Evolutionary conservation across 1,140 invertebrate species (phyloP), one percentile per base, ranked within the genome.

Genomic region (Drosophila lacertosa): DNA sequence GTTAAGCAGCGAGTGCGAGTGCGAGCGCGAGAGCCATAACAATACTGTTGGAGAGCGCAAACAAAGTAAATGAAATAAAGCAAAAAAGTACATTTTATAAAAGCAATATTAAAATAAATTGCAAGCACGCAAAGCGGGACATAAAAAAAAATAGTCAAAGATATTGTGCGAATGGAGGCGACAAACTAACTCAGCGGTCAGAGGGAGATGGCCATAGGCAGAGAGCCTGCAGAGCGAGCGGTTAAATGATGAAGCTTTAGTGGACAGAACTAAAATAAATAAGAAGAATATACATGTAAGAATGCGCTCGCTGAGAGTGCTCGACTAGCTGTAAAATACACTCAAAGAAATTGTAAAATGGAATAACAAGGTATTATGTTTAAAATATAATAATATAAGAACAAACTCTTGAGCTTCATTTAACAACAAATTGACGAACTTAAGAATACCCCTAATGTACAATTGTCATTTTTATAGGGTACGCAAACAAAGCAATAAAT

Each of bases 401-500:
- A n/a, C n/a, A n/a, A n/a, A n/a, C n/a, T n/a, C n/a, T n/a, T n/a
- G n/a, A n/a, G n/a, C n/a, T n/a, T n/a, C n/a, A n/a, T n/a, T n/a
- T n/a, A n/a, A n/a, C n/a, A n/a, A 26, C 24, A 9, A 7, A 29
- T 7, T 29, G 6, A 29, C n/a, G 4, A 13, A 35, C 33, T 5
- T 2, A 35, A 10, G 1, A 1, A 4, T 35, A 44, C 2, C 4
- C 42, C 22, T 11, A n/a, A n/a, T n/a, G n/a, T n/a, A n/a, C n/a
- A 22, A 1, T 20, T 44, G 42, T n/a, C 3, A 32, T n/a, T 18
- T 5, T 9, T 29, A 26, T 3, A 29, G 35, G 51, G 51, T 40
- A 40, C 40, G 0, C 15, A 54, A 64, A 69, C 59, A 69, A 79
- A 77, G 54, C 68, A 81, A 84, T 77, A 88, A 81, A 86, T 81